A percentile compares a stretch with the other conserved stretches of the same genome.
These are phyloP conservation scores for Centrocercus urophasianus DNA, from an alignment of 2,113 vertebrate genomes.

Conservation along the genomic window DNA sequence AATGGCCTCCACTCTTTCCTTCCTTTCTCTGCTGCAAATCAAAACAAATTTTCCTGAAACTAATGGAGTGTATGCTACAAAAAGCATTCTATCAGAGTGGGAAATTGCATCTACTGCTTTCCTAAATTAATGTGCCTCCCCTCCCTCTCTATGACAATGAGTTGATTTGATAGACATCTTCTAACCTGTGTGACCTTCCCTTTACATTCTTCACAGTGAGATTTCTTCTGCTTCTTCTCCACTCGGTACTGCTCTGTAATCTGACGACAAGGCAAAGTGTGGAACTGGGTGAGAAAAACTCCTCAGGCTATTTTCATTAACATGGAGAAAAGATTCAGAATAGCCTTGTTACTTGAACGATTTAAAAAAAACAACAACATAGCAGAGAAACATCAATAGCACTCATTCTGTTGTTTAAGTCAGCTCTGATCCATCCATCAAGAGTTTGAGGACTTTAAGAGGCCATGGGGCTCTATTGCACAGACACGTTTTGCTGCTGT, in stretches of 20 bases:
- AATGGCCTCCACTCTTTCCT: neutral
- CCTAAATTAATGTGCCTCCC: neutral
- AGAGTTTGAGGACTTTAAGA: neutral
- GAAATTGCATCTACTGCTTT: neutral
- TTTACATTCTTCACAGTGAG: neutral
- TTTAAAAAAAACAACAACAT: neutral
- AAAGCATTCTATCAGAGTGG: neutral
- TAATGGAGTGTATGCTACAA: neutral
- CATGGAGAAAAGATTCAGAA: constrained; percentile 30
- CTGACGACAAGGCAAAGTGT: constrained; percentile 42
- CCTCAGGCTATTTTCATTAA: constrained; percentile 56
- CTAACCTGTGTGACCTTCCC: neutral
- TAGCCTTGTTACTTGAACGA: constrained; percentile 25
- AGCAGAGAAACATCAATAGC: neutral
- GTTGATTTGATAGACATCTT: constrained; percentile 19
- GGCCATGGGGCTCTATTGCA: neutral
- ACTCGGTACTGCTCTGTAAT: constrained; percentile 24
- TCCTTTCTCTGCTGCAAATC: neutral
- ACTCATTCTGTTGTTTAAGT: constrained; percentile 20
- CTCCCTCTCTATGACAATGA: neutral
- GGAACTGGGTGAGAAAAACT: constrained; percentile 56
- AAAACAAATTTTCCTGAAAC: neutral
- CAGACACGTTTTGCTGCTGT: neutral
- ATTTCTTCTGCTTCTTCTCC: constrained; percentile 22
- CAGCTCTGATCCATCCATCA: neutral